Evolutionary conservation across 2,888 invertebrate genomes (phyloP), one percentile per base, ranked within the genome.

Genomic region (Drosophila mulleri): DNA sequence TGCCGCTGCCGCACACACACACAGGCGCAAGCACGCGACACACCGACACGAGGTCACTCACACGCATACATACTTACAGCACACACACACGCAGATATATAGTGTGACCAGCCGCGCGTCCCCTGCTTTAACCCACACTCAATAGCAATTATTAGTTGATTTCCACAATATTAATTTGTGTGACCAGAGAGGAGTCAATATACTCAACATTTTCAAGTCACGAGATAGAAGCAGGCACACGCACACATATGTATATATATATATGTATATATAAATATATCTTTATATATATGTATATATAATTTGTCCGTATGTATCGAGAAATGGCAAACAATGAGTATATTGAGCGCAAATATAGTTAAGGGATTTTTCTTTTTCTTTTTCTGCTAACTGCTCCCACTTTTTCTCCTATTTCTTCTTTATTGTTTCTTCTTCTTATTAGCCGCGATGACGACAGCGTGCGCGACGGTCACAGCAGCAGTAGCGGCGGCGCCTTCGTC

Each of bases 371-470:
- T 58, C 42, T 45, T 73, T 48, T 72, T 67, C 39, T 58, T 45
- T 48, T 73, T 68, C 44, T 59, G 79, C 67, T 63, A 53, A 57
- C 68, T 68, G 70, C 67, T 84, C 84, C 82, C 78, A 68, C 78
- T 78, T 68, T 68, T 79, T 76, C 63, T 64, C 42, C 53, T 60
- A 59, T 74, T 79, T 63, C 57, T 63, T 71, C 67, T 69, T 52
- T 60, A 56, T 37, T n/a, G 20, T 56, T 66, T 78, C 61, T 54
- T 82, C 59, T 65, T 70, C 68, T 73, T 76, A 71, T 75, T 82
- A 73, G 78, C 84, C 80, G 88, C 85, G 84, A 84, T 84, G 84
- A 84, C 84, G 84, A 88, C 84, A 84, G 84, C 84, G 84, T 83
- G 77, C 83, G 77, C 83, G 67, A 72, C 73, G 58, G 44, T 44